phyloP scores from a whole-genome alignment of 2,888 invertebrate species.

The Actias luna region DNA sequence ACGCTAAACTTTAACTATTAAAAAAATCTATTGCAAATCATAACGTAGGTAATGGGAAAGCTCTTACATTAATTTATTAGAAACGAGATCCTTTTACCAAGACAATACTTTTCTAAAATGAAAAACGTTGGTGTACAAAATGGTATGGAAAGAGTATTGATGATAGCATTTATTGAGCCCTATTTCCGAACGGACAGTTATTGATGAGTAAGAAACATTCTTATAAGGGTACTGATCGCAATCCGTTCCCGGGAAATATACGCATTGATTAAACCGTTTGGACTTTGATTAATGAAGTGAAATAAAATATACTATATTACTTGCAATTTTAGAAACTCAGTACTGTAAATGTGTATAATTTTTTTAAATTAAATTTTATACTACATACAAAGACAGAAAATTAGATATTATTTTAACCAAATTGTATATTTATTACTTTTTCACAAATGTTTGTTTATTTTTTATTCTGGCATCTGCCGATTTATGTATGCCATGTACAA shows the following conservation, averaged over 20 bases:
- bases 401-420: no score
- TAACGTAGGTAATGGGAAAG: not conserved
- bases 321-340: not conserved
- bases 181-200: not conserved
- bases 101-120: not conserved
- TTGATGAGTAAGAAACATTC: conserved; percentile 5
- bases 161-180: not conserved
- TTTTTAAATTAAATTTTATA: not conserved
- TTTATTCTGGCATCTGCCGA: no score
- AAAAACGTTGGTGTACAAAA: not conserved
- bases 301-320: not conserved
- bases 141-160: not conserved
- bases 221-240: not conserved
- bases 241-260: conserved; percentile 3
- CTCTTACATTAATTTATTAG: no score
- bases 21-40: not conserved
- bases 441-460: no score
- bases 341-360: no score
- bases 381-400: no score
- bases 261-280: not conserved
- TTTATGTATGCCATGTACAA: no score
- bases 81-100: not conserved
- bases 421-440: no score
- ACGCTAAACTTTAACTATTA: not conserved
- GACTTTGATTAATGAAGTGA: not conserved